A percentile compares a stretch with the other conserved stretches of the same genome.
phyloP scores from a whole-genome alignment of 2,888 invertebrate species.

The Selenia dentaria region DNA sequence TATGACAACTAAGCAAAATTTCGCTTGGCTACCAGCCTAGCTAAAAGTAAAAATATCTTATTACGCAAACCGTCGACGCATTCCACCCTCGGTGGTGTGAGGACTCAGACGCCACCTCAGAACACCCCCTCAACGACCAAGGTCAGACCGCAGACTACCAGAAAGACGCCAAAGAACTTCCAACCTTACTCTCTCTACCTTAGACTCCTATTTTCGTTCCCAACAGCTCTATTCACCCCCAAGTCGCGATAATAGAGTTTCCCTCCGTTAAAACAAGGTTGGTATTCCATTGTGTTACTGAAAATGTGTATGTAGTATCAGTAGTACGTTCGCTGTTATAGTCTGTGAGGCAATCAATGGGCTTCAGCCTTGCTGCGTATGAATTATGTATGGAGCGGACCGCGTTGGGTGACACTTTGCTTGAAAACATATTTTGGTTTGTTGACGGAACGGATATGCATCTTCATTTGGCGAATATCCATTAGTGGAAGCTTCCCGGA shows the following conservation, averaged over 20 bases:
- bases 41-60: slow-evolving; percentile 68
- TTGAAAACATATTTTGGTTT: slow-evolving; percentile 48
- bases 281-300: slow-evolving; percentile 36
- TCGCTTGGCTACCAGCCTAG: slow-evolving; percentile 38
- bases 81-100: slow-evolving; percentile 47
- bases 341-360: slow-evolving; percentile 70
- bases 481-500: not conserved
- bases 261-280: slow-evolving; percentile 32
- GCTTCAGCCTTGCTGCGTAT: slow-evolving; percentile 56
- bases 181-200: slow-evolving; percentile 28
- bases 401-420: slow-evolving; percentile 51
- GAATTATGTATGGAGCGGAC: slow-evolving; percentile 61
- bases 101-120: slow-evolving; percentile 60
- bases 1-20: slow-evolving; percentile 48
- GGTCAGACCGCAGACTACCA: slow-evolving; percentile 61
- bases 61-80: slow-evolving; percentile 72
- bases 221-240: slow-evolving; percentile 11
- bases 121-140: slow-evolving; percentile 64
- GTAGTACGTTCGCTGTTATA: slow-evolving; percentile 46
- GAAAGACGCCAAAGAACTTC: slow-evolving; percentile 34
- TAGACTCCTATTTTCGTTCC: slow-evolving; percentile 38
- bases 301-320: slow-evolving; percentile 41
- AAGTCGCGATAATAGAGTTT: slow-evolving; percentile 38
- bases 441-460: slow-evolving; percentile 28
- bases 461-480: slow-evolving; percentile 24